Evolutionary conservation across 2,888 invertebrate species (phyloP), one percentile per base, ranked within the genome.

Genomic region (Myopa tessellatipennis): DNA sequence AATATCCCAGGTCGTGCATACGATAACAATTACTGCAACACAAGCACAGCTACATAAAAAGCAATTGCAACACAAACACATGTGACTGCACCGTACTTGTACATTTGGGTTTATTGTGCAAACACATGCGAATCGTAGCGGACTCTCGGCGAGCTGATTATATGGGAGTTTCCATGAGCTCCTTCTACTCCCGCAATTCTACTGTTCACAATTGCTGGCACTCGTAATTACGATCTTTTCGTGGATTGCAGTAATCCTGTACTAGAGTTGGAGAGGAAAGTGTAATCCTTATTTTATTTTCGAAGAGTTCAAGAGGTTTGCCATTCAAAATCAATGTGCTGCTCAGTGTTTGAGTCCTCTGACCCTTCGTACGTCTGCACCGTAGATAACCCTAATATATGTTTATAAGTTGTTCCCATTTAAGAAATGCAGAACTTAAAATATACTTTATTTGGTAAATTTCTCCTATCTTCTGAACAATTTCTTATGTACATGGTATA

Each of bases 1-100:
- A 26, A 26, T 26, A 26, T 1, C 26, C 26, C 26, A 82, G 79
- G 70, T 79, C 79, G 80, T 81, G 79, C 81, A 80, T 80, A 81
- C 75, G 78, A 80, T 81, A 80, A 81, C 82, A 82, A 81, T 82
- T 83, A 80, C 78, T 80, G 75, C 74, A 78, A 79, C 80, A 69
- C 78, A 67, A 77, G 79, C 79, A 82, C 81, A 79, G 79, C 79
- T 61, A 79, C 65, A 72, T 74, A 26, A 26, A 26, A 26, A 78
- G 75, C 68, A 65, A 76, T 70, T 68, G 76, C 70, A 55, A 71
- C 61, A 38, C 63, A 65, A 77, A 74, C 45, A 8, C 34, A 68
- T 16, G 26, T 69, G 16, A 2, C 14, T 45, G 16, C 36, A n/a
- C 14, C 67, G 4, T 58, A 18, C 12, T 52, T 65, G 75, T 69